Evolutionary conservation across 37 sponge, comb jelly and placozoan genomes (phyloP).

Genomic region (Mnemiopsis leidyi): DNA sequence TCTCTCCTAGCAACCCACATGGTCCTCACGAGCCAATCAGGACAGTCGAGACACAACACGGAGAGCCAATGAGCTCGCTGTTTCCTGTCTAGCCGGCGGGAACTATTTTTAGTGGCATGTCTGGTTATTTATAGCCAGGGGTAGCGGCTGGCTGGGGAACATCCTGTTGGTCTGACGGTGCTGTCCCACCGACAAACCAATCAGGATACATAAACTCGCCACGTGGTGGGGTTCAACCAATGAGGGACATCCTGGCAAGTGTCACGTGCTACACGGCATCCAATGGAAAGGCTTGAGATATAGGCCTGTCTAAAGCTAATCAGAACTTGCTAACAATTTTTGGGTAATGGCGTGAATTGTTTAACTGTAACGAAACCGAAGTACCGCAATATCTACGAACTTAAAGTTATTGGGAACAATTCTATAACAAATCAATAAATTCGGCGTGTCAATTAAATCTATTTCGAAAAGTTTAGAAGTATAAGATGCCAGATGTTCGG

Average conservation of each 20-base stretch:
- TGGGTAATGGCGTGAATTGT: no score
- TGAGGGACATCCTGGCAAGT: background rate
- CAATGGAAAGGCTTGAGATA: no score
- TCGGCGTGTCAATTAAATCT: no score
- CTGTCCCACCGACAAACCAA: background rate
- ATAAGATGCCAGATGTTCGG: no score
- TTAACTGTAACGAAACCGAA: no score
- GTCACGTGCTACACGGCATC: no score
- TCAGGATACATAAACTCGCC: background rate
- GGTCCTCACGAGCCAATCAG: background rate
- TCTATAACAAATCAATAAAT: no score
- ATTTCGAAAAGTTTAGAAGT: no score
- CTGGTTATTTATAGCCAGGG: background rate
- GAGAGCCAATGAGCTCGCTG: background rate
- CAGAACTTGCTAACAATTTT: no score
- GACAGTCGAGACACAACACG: background rate
- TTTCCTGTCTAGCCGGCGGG: background rate
- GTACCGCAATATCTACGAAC: no score
- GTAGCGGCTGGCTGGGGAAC: background rate
- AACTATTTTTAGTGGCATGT: background rate
- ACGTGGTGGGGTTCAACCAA: background rate
- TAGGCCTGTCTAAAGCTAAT: no score
- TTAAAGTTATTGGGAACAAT: no score
- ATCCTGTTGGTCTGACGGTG: background rate
- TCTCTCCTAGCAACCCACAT: background rate